A percentile compares a stretch with the other conserved stretches of the same genome.
These are phyloP conservation scores for Thinocorus orbignyianus DNA, from an alignment of 2,113 vertebrate species.

Conservation along the genomic window DNA sequence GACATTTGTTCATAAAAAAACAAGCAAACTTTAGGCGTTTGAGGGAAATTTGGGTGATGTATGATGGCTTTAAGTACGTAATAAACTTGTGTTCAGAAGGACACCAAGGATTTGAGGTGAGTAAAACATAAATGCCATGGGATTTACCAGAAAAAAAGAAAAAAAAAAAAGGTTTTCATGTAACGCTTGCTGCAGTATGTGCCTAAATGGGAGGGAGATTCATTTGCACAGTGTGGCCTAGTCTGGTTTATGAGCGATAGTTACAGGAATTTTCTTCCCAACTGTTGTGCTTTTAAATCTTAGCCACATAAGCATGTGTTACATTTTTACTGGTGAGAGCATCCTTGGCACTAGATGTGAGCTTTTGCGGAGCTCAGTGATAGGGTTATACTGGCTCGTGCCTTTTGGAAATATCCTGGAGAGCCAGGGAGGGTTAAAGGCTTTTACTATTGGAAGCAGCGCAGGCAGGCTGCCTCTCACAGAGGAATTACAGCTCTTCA, in stretches of 20 bases:
- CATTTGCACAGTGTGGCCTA: background rate
- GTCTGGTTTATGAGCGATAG: background rate
- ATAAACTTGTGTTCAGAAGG: background rate
- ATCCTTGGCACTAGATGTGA: slow-evolving; percentile 33
- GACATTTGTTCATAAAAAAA: background rate
- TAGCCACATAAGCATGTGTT: slow-evolving; percentile 20
- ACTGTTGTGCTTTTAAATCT: background rate
- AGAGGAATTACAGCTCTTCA: slow-evolving; percentile 53
- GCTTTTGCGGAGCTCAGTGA: slow-evolving; percentile 18
- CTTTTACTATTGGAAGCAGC: slow-evolving; percentile 44
- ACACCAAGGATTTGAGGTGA: background rate
- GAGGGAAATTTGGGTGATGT: background rate
- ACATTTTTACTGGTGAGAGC: slow-evolving; percentile 30
- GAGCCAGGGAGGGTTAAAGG: slow-evolving; percentile 28
- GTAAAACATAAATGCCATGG: background rate
- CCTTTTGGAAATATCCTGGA: slow-evolving; percentile 50
- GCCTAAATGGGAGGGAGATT: background rate
- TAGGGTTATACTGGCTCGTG: slow-evolving; percentile 25
- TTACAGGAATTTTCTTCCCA: background rate
- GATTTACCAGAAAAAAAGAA: background rate
- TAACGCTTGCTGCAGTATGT: background rate
- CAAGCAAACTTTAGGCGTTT: background rate
- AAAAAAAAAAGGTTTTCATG: background rate
- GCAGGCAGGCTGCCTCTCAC: slow-evolving; percentile 50
- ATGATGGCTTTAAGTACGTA: background rate